These are phyloP conservation scores for Melanaphis sacchari DNA, from an alignment of 1,140 invertebrate species.

Conservation along the genomic window DNA sequence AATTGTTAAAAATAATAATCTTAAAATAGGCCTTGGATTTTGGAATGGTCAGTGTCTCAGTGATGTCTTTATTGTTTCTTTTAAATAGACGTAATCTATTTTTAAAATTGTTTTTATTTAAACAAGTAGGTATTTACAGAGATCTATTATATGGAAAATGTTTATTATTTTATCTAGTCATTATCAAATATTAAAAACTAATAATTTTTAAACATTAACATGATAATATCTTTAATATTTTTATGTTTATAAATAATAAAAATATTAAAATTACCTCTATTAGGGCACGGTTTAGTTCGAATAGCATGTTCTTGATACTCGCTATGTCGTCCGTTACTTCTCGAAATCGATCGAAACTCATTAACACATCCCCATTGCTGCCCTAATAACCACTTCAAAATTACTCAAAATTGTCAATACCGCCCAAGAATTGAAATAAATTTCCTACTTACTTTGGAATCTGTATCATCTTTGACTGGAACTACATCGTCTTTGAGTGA, in stretches of 20 bases:
- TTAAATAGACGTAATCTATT: constrained; percentile 6
- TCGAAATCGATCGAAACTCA: constrained; percentile 52
- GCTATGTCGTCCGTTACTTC: constrained; percentile 51
- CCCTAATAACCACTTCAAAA: constrained; percentile 48
- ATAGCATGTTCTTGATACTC: constrained; percentile 52
- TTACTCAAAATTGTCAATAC: constrained; percentile 48
- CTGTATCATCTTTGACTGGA: constrained; percentile 30
- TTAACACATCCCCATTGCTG: constrained; percentile 46
- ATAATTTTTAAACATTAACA: too few species aligned
- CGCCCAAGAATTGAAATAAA: not conserved
- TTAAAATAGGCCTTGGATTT: constrained; percentile 16
- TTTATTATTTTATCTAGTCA: not conserved
- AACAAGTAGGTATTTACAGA: not conserved
- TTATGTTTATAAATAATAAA: not conserved
- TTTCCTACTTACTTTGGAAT: constrained; percentile 45
- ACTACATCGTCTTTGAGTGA: constrained; percentile 42
- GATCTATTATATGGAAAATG: not conserved
- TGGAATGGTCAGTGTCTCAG: not conserved
- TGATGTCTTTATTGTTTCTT: not conserved
- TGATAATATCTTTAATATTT: too few species aligned
- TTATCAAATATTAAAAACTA: not conserved
- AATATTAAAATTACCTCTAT: constrained; percentile 47
- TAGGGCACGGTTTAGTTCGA: constrained; percentile 44
- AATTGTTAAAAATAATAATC: not conserved
- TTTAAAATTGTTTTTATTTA: constrained; percentile 13